These are phyloP conservation scores for Sorex araneus DNA, from an alignment of 2,113 vertebrate genomes.

Conservation along the genomic window DNA sequence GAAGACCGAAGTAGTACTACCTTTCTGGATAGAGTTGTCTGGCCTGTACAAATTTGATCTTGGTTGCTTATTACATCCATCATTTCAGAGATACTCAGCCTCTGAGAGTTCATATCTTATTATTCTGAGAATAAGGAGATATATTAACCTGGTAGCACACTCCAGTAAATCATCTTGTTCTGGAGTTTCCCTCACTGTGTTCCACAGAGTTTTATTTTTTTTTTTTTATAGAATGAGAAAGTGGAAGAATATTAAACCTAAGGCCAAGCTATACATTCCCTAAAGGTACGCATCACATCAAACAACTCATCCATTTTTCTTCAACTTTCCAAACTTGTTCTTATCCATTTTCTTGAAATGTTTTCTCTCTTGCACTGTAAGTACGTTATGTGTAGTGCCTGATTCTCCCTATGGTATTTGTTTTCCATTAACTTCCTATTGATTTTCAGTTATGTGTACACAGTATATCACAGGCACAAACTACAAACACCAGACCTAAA, in stretches of 20 bases:
- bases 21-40: background rate
- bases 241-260: conserved; percentile 73
- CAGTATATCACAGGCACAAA: conserved; percentile 70
- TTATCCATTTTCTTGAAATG: conserved; percentile 79
- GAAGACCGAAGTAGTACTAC: background rate
- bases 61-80: conserved; percentile 80
- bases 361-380: conserved; percentile 75
- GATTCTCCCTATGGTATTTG: conserved; percentile 76
- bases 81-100: conserved; percentile 75
- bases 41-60: background rate
- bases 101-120: conserved; percentile 84
- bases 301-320: conserved; percentile 76
- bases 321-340: conserved; percentile 79
- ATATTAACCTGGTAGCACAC: conserved; percentile 72
- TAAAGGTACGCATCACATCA: conserved; percentile 76
- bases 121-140: conserved; percentile 83
- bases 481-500: conserved; percentile 68
- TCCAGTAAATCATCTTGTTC: conserved; percentile 72
- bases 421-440: conserved; percentile 84
- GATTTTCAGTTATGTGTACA: conserved; percentile 85
- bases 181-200: conserved; percentile 76
- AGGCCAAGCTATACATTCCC: conserved; percentile 80
- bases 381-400: conserved; percentile 61
- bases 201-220: conserved; percentile 46
- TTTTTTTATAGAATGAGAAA: conserved; percentile 74